A percentile compares a stretch with the other conserved stretches of the same genome.
These are phyloP conservation scores for Panonychus citri DNA, from an alignment of 1,140 invertebrate species.

Conservation along the genomic window DNA sequence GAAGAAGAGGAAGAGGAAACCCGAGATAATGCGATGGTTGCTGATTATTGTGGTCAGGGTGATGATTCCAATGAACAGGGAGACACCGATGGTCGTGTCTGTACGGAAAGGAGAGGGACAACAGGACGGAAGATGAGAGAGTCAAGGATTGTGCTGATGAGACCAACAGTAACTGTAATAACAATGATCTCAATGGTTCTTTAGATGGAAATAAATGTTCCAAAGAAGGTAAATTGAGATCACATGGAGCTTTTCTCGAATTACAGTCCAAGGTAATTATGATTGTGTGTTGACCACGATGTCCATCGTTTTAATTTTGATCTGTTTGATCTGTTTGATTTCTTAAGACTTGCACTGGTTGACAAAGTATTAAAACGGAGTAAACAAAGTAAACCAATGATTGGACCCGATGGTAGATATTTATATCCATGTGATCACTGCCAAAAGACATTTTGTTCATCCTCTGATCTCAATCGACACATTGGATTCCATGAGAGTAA, in stretches of 20 bases:
- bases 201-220: neutral
- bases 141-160: too few species aligned
- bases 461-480: constrained; percentile 27
- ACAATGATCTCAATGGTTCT: neutral
- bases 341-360: constrained; percentile 21
- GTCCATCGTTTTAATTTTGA: neutral
- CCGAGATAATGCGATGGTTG: neutral
- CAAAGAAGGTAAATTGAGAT: neutral
- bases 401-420: constrained; percentile 21
- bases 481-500: constrained; percentile 29
- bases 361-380: constrained; percentile 22
- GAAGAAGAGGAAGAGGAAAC: too few species aligned
- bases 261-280: constrained; percentile 7
- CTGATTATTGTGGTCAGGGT: neutral
- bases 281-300: neutral
- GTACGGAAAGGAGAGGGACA: too few species aligned
- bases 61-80: neutral
- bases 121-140: too few species aligned
- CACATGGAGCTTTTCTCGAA: constrained; percentile 7
- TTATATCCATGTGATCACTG: constrained; percentile 27
- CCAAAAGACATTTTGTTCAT: constrained; percentile 25
- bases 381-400: constrained; percentile 21
- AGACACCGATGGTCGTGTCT: too few species aligned
- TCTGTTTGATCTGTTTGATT: neutral
- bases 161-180: neutral